A percentile compares a stretch with the other conserved stretches of the same genome.
phyloP scores from a whole-genome alignment of 2,797 vertebrate species.

The Hoplostethus mediterraneus region DNA sequence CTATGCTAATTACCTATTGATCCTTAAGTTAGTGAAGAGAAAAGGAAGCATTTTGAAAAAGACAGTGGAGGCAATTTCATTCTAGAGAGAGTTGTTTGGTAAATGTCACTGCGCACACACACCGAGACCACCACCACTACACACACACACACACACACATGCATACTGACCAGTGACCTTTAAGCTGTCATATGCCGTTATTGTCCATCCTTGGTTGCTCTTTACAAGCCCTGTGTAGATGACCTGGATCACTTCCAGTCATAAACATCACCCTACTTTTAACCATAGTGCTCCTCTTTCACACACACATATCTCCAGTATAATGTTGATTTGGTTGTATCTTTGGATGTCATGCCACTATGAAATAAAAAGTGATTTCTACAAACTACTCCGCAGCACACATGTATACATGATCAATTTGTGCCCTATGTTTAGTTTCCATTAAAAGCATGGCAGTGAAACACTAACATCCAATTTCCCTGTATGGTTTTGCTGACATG shows the following conservation, averaged over 20 bases:
- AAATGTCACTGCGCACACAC: slow-evolving; percentile 40
- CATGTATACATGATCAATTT: too few relatives aligned
- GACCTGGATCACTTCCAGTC: slow-evolving; percentile 15
- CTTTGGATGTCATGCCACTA: too few relatives aligned
- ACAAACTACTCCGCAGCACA: too few relatives aligned
- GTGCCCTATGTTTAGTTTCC: too few relatives aligned
- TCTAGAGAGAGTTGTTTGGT: slow-evolving; percentile 9
- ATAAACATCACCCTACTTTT: neutral
- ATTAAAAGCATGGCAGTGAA: too few relatives aligned
- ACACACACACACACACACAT: slow-evolving; percentile 11
- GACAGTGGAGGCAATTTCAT: neutral
- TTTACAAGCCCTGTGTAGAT: slow-evolving; percentile 18
- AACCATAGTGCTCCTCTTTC: neutral
- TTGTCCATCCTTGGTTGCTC: slow-evolving; percentile 29
- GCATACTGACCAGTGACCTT: slow-evolving; percentile 32
- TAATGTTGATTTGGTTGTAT: neutral
- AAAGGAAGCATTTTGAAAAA: slow-evolving; percentile 8
- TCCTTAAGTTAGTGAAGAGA: neutral
- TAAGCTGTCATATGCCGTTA: slow-evolving; percentile 34
- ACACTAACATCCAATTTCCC: too few relatives aligned
- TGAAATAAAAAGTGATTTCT: too few relatives aligned
- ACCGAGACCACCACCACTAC: slow-evolving; percentile 3
- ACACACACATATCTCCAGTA: neutral
- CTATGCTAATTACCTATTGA: neutral
- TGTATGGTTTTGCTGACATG: too few relatives aligned